Percentiles rank a stretch among this genome's conserved stretches.
Evolutionary conservation across 2,888 invertebrate genomes (phyloP).

Genomic region (Chrysolina oricalcia): DNA sequence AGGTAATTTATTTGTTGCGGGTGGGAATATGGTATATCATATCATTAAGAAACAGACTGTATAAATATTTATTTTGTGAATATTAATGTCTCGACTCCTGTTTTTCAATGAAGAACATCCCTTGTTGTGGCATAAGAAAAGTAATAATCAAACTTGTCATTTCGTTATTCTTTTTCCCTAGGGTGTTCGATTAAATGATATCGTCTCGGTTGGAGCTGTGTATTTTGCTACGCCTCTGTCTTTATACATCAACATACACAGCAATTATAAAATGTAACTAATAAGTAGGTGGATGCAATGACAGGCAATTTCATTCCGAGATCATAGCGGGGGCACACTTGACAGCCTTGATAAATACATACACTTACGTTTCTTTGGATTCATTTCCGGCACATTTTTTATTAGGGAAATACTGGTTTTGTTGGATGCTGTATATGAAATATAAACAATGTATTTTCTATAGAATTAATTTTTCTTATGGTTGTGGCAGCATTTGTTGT

Average conservation of each 20-base stretch:
- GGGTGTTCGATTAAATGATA: too few relatives aligned
- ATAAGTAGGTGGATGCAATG: conserved; percentile 41
- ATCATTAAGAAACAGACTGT: too few relatives aligned
- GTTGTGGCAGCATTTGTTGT: too few relatives aligned
- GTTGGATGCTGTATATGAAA: conserved; percentile 11
- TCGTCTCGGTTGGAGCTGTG: not conserved
- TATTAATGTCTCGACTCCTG: too few relatives aligned
- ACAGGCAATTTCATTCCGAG: conserved; percentile 32
- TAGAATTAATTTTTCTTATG: too few relatives aligned
- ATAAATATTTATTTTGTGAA: too few relatives aligned
- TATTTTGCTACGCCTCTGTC: conserved; percentile 22
- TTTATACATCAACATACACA: conserved; percentile 32
- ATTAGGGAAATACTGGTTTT: conserved; percentile 2
- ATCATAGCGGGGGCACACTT: conserved; percentile 33
- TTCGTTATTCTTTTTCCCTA: not conserved
- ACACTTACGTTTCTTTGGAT: conserved; percentile 22
- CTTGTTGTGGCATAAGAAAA: too few relatives aligned
- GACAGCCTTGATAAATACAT: conserved; percentile 43
- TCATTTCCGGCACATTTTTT: conserved; percentile 37
- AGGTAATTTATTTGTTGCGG: too few relatives aligned
- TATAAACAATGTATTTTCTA: not conserved
- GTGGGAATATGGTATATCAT: too few relatives aligned
- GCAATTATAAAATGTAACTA: conserved; percentile 38
- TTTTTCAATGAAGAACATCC: too few relatives aligned
- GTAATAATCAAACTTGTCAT: not conserved